Conservation (phyloP, 2,113 vertebrate species). For the Symphodus melops region DNA sequence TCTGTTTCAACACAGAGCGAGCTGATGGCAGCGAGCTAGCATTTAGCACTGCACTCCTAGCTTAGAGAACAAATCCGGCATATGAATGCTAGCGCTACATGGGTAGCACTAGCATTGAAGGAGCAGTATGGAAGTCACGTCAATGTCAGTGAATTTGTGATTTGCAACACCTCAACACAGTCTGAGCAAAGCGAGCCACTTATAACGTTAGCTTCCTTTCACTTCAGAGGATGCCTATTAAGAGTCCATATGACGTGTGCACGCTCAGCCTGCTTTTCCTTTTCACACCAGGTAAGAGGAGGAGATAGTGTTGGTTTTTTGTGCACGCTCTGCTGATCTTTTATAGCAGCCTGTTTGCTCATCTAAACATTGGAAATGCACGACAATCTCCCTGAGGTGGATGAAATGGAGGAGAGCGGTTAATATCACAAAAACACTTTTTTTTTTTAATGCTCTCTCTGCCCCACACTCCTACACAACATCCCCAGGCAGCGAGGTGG, state of each 20-base stretch:
- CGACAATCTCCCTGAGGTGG: constrained; percentile 25
- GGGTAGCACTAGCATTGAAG: too few species aligned
- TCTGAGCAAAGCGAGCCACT: too few species aligned
- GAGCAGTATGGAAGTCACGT: too few species aligned
- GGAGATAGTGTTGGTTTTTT: neutral
- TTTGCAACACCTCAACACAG: too few species aligned
- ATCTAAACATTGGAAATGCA: constrained; percentile 25
- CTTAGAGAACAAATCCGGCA: too few species aligned
- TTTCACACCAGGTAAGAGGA: neutral
- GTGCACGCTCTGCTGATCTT: neutral
- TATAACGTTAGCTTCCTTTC: too few species aligned
- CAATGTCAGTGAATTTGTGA: too few species aligned
- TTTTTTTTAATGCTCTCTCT: constrained; percentile 35
- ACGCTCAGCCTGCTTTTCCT: neutral
- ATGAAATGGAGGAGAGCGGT: constrained; percentile 24
- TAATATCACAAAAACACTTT: constrained; percentile 3
- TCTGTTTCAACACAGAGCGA: too few species aligned
- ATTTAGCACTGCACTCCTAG: too few species aligned
- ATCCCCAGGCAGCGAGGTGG: constrained; percentile 19
- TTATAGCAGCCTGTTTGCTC: neutral
- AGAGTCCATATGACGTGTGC: neutral
- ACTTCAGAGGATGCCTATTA: neutral
- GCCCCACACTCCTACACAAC: constrained; percentile 26
- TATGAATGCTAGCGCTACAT: too few species aligned
- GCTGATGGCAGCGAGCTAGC: too few species aligned